Evolutionary conservation across 2,888 invertebrate genomes (phyloP), one percentile per base, ranked within the genome.

Genomic region (Tachystola acroxantha): DNA sequence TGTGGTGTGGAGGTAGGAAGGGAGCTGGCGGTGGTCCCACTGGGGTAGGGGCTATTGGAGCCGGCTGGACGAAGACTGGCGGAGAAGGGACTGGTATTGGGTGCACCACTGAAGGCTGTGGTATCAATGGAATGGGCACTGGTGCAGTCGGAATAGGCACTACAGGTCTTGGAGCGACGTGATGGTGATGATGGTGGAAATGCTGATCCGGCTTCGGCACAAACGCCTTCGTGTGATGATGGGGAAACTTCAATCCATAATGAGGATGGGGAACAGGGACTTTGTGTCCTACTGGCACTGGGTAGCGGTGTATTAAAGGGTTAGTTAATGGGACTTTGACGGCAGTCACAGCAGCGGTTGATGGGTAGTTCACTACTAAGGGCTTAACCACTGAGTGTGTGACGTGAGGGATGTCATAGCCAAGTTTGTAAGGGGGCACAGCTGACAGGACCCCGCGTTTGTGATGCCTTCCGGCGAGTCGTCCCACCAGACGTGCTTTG

Each of bases 341-440:
- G 4, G 80, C 74, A 3, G 81, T 65, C 0, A 81, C 84, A 0
- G 84, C 59, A 1, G 86, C 77, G 0, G 86, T 73, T 1, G 87
- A 81, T 0, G 87, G 88, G 44, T 88, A 88, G 1, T 75, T 70
- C 1, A 88, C 85, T 7, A 87, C 76, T 4, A 88, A 43, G 0
- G 88, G 88, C 46, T 87, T 87, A 10, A 87, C 55, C 6, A 87
- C 61, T 1, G 88, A 88, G 49, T 88, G 88, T 0, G 84, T 78
- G 10, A 88, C 80, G 4, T 59, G 70, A 0, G 87, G 86, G 31
- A 86, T 79, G 43, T 88, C 88, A 40, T 86, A 75, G 22, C 88
- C 88, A 4, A 82, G 67, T 40, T 88, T 88, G 60, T 67, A 88
- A 2, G 88, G 68, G 0, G 87, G 87, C n/a, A 87, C 63, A 3